phyloP scores from a whole-genome alignment of 2,888 invertebrate genomes.

The Bruchidius siliquastri region DNA sequence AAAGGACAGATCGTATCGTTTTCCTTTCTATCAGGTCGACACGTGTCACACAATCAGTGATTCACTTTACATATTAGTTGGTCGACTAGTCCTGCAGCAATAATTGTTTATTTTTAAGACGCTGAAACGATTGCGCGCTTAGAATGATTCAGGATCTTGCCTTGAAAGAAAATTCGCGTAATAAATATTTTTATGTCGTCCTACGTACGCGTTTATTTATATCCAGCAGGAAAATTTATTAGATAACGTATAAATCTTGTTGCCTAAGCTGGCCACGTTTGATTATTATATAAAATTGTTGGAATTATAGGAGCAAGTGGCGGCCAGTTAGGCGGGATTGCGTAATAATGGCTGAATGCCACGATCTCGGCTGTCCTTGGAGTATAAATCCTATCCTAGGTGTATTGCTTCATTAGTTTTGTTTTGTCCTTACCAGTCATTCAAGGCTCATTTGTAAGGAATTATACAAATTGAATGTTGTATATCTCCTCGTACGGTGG shows the following conservation, averaged over 20 bases:
- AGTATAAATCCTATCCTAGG: neutral
- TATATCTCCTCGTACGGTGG: neutral
- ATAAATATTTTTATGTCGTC: slow-evolving; percentile 24
- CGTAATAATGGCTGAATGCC: neutral
- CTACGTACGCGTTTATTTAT: slow-evolving; percentile 14
- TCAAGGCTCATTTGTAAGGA: neutral
- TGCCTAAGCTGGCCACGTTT: neutral
- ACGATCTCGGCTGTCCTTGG: neutral
- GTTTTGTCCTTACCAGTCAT: neutral
- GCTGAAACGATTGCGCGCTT: neutral
- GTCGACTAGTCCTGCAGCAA: neutral
- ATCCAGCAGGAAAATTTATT: slow-evolving; percentile 1
- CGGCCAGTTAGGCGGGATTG: neutral
- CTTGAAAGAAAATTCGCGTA: slow-evolving; percentile 23
- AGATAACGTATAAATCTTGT: neutral
- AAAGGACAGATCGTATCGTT: neutral
- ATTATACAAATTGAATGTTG: neutral
- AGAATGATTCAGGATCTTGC: slow-evolving; percentile 21
- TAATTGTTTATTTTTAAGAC: neutral
- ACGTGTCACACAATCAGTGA: neutral
- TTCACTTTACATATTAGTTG: neutral
- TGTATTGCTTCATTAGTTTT: neutral
- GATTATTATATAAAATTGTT: neutral
- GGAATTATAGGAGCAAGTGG: neutral
- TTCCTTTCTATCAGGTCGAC: neutral